Conservation (phyloP, 2,113 vertebrate species). For the Brachyhypopomus gauderio region DNA sequence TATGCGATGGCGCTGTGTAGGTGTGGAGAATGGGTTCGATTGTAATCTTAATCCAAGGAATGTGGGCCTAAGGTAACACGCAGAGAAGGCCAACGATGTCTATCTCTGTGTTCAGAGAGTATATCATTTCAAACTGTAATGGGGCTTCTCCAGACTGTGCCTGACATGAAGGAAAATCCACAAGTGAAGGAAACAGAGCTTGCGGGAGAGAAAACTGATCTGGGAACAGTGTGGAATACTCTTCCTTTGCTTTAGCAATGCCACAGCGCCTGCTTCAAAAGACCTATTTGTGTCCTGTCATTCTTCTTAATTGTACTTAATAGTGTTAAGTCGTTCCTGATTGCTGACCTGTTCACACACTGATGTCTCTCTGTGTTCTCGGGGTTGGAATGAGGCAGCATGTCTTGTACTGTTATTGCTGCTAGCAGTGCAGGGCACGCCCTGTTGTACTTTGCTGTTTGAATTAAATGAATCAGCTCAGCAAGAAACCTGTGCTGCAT, state of each 20-base stretch:
- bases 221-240: neutral
- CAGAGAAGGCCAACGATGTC: neutral
- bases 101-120: constrained; percentile 22
- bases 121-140: constrained; percentile 28
- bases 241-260: neutral
- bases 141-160: neutral
- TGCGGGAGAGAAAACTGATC: neutral
- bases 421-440: neutral
- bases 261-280: no score
- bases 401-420: no score
- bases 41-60: constrained; percentile 41
- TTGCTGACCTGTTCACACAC: neutral
- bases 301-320: no score
- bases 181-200: neutral
- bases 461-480: neutral
- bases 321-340: neutral
- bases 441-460: neutral
- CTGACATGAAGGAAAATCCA: constrained; percentile 21
- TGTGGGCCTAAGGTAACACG: constrained; percentile 21
- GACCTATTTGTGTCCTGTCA: no score
- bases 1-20: constrained; percentile 22
- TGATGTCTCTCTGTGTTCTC: neutral
- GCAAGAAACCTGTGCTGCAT: neutral
- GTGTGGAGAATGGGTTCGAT: constrained; percentile 19
- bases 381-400: no score